A percentile compares a stretch with the other conserved stretches of the same genome.
Conservation (phyloP, 2,888 invertebrate genomes). For the Polymixis lichenea region DNA sequence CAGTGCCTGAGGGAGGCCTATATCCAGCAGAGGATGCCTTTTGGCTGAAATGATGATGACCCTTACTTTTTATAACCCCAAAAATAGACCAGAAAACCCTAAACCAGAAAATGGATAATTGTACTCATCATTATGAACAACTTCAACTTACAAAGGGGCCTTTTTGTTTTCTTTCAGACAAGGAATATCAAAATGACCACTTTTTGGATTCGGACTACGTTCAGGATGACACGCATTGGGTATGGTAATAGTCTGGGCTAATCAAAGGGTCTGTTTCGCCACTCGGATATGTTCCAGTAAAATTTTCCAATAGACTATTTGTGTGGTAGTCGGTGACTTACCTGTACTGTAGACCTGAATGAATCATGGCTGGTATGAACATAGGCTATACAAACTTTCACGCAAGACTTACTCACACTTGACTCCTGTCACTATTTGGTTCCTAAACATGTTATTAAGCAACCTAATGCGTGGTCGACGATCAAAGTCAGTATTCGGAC, state of each 20-base stretch:
- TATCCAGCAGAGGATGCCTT: neutral
- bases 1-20: too few species aligned
- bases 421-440: neutral
- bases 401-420: neutral
- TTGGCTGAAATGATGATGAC: neutral
- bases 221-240: slow-evolving; percentile 7
- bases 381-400: neutral
- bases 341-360: neutral
- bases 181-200: slow-evolving; percentile 2
- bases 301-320: neutral
- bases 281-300: neutral
- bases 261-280: neutral
- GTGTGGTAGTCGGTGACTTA: neutral
- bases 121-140: neutral
- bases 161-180: slow-evolving; percentile 21
- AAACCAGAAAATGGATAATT: neutral
- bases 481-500: neutral
- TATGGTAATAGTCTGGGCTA: neutral
- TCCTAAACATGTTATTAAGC: neutral
- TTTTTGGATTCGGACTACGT: slow-evolving; percentile 31
- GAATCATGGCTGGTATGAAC: neutral
- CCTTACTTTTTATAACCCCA: neutral
- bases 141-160: neutral
- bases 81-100: neutral
- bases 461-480: neutral